Evolutionary conservation across 1,140 invertebrate genomes (phyloP).

Genomic region (Caenorhabditis brenneri): DNA sequence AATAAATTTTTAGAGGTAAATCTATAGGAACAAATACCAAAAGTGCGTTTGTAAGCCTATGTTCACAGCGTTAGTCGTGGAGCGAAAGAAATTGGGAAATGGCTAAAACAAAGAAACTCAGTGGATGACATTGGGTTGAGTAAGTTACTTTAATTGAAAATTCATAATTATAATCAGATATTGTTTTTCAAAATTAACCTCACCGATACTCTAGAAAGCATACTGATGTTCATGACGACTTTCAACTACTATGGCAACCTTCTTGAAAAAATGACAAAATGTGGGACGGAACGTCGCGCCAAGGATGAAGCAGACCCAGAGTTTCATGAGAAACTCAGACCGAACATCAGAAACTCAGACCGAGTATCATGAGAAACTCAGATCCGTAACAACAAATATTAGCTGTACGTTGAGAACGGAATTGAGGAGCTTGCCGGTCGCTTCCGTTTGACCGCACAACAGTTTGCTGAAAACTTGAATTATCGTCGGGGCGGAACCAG

Average conservation of each 20-base stretch:
- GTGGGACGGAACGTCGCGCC: constrained; percentile 50
- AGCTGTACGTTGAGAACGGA: constrained; percentile 62
- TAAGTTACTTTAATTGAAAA: background rate
- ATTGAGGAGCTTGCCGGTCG: constrained; percentile 67
- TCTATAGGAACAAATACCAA: too few relatives aligned
- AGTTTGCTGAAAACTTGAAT: constrained; percentile 93
- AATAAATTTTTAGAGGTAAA: too few relatives aligned
- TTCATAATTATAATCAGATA: background rate
- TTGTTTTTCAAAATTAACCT: constrained; percentile 72
- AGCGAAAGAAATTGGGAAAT: too few relatives aligned
- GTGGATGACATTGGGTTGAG: constrained; percentile 73
- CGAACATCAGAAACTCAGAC: too few relatives aligned
- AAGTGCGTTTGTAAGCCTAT: too few relatives aligned
- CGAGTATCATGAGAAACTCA: constrained; percentile 74
- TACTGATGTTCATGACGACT: constrained; percentile 89
- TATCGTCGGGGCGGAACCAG: constrained; percentile 96
- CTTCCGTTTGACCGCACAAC: constrained; percentile 91
- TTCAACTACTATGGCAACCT: constrained; percentile 82
- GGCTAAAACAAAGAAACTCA: too few relatives aligned
- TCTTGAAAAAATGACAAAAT: constrained; percentile 58
- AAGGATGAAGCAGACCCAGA: constrained; percentile 70
- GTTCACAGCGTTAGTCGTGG: too few relatives aligned
- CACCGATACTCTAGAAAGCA: constrained; percentile 88
- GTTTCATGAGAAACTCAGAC: too few relatives aligned
- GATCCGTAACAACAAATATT: constrained; percentile 84